Evolutionary conservation across 2,888 invertebrate species (phyloP).

Genomic region (Thereva nobilitata): DNA sequence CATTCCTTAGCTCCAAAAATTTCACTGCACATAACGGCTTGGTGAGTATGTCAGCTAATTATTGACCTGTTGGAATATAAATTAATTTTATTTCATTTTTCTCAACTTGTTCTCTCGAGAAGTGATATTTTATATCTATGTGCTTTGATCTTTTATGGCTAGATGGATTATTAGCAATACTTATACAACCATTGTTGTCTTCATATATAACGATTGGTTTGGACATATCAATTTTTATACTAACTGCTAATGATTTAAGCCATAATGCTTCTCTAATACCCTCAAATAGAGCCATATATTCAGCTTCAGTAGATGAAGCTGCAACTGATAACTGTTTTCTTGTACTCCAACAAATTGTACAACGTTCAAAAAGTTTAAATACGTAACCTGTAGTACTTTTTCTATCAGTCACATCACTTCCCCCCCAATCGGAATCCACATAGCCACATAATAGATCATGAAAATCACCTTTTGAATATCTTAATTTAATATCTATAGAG

Average conservation of each 20-base stretch:
- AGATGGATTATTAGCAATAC: conserved; percentile 37
- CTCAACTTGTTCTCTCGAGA: conserved; percentile 36
- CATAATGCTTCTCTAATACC: conserved; percentile 30
- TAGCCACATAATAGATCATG: conserved; percentile 33
- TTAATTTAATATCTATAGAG: conserved; percentile 35
- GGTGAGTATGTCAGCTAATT: conserved; percentile 37
- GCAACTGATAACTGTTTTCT: conserved; percentile 34
- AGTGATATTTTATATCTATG: conserved; percentile 34
- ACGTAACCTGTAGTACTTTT: conserved; percentile 41
- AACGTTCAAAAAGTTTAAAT: conserved; percentile 37
- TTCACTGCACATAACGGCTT: conserved; percentile 35
- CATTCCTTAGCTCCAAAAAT: conserved; percentile 14
- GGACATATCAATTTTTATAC: conserved; percentile 22
- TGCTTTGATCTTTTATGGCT: conserved; percentile 37
- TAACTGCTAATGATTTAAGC: conserved; percentile 27
- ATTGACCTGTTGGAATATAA: conserved; percentile 39
- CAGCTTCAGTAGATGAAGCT: conserved; percentile 25
- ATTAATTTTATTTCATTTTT: conserved; percentile 35
- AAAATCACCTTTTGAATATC: conserved; percentile 27
- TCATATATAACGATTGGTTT: conserved; percentile 34
- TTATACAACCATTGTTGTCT: conserved; percentile 37
- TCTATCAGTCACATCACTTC: conserved; percentile 28
- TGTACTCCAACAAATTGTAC: conserved; percentile 35
- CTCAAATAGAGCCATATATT: conserved; percentile 22
- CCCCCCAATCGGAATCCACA: conserved; percentile 38